Conservation (phyloP, 2,888 invertebrate species). For the Stramonita haemastoma region DNA sequence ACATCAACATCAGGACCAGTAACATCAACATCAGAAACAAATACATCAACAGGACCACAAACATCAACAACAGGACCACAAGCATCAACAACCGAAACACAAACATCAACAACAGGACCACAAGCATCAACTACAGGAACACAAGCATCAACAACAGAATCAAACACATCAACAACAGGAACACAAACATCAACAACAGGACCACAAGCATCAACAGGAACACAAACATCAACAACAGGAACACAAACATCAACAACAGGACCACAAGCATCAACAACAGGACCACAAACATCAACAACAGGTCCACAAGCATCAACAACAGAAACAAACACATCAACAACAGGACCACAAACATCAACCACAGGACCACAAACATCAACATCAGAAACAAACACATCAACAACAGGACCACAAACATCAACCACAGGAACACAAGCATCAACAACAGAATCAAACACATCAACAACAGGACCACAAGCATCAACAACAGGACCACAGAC, state of each 20-base stretch:
- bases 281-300: background rate
- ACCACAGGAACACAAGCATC: conserved; percentile 7
- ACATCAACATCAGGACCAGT: conserved; percentile 15
- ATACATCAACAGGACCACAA: background rate
- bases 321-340: background rate
- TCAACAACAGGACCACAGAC: background rate
- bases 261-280: conserved; percentile 1
- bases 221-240: conserved; percentile 13
- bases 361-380: conserved; percentile 10
- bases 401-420: conserved; percentile 2
- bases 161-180: conserved; percentile 7
- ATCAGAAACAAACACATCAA: conserved; percentile 24
- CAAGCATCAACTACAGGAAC: background rate
- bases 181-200: background rate
- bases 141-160: background rate
- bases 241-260: conserved; percentile 16
- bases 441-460: background rate
- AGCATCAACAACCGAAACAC: background rate
- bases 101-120: conserved; percentile 7
- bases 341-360: background rate
- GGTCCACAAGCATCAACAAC: background rate
- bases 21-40: conserved; percentile 6
- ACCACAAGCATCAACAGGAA: background rate
- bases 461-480: conserved; percentile 13
- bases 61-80: conserved; percentile 10